Conservation (phyloP, 2,888 invertebrate genomes). For the Idaea aversata region DNA sequence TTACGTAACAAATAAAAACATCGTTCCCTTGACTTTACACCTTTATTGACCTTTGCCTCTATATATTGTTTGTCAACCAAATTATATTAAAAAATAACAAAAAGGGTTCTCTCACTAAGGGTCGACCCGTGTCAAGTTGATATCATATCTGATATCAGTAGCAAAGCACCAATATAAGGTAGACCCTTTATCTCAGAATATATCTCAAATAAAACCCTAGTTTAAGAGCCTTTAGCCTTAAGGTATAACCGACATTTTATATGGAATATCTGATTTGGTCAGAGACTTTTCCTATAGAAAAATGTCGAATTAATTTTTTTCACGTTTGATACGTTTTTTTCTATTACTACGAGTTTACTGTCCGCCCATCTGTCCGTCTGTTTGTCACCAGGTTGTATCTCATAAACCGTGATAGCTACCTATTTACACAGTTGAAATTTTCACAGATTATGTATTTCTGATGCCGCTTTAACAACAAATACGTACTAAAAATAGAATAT, state of each 20-base stretch:
- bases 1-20: not conserved
- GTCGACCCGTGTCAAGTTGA: not conserved
- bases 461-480: no score
- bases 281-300: not conserved
- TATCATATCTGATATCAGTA: not conserved
- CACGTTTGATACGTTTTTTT: not conserved
- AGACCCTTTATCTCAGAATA: not conserved
- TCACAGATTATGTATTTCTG: no score
- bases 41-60: not conserved
- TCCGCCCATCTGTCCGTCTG: no score
- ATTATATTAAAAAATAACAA: not conserved
- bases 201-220: not conserved
- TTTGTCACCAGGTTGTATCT: no score
- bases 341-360: no score
- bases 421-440: no score
- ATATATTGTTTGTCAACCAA: conserved; percentile 1
- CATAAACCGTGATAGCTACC: no score
- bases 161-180: not conserved
- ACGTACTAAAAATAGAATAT: no score
- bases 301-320: not conserved
- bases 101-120: not conserved
- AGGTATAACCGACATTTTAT: not conserved
- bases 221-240: conserved; percentile 1
- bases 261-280: not conserved
- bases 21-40: not conserved